Conservation (phyloP, 2,113 vertebrate genomes). For the Holacanthus passer region DNA sequence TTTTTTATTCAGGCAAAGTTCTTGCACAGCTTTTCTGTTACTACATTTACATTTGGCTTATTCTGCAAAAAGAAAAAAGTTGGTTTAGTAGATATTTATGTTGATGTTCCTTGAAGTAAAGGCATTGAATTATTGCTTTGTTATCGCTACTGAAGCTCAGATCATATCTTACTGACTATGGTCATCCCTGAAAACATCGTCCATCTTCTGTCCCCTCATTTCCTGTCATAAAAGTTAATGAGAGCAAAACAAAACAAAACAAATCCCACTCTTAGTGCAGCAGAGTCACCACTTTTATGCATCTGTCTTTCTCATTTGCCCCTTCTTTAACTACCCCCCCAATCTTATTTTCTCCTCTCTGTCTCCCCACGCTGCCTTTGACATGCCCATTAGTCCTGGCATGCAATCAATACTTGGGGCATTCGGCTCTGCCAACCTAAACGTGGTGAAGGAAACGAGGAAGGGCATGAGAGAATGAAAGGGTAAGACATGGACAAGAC, state of each 20-base stretch:
- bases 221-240: neutral
- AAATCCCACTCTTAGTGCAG: neutral
- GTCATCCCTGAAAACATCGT: too few species aligned
- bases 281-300: neutral
- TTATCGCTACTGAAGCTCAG: neutral
- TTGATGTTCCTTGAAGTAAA: neutral
- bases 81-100: neutral
- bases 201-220: neutral
- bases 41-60: neutral
- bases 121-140: neutral
- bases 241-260: neutral
- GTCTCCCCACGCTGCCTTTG: constrained; percentile 50
- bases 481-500: constrained; percentile 6
- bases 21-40: too few species aligned
- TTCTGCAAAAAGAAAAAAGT: neutral
- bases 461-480: constrained; percentile 42
- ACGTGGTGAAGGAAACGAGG: constrained; percentile 46
- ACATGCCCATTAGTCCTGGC: constrained; percentile 63
- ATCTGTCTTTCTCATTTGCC: constrained; percentile 24
- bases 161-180: neutral
- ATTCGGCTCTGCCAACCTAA: constrained; percentile 38
- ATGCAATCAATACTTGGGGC: constrained; percentile 60
- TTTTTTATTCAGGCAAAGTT: too few species aligned
- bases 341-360: constrained; percentile 31
- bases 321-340: constrained; percentile 20